A percentile compares a stretch with the other conserved stretches of the same genome.
Conservation (phyloP, 2,888 invertebrate species). For the Cheilosia vulpina region DNA sequence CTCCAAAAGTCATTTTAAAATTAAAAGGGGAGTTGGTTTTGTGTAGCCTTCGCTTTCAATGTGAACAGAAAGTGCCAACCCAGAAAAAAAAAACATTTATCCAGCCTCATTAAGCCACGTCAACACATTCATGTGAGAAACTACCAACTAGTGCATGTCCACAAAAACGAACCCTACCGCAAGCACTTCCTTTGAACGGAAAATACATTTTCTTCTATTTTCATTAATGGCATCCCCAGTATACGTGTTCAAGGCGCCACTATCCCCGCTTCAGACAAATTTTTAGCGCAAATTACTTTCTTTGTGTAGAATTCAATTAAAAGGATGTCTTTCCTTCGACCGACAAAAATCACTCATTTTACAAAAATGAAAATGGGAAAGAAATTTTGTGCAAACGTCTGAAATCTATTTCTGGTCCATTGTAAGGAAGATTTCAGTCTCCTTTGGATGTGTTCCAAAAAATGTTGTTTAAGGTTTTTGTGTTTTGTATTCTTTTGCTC, state of each 20-base stretch:
- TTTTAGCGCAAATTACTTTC: constrained; percentile 5
- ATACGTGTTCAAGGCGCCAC: neutral
- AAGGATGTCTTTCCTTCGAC: constrained; percentile 3
- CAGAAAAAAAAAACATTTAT: neutral
- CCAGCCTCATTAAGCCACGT: neutral
- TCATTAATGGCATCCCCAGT: constrained; percentile 46
- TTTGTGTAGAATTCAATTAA: constrained; percentile 28
- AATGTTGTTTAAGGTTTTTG: neutral
- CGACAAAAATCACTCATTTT: neutral
- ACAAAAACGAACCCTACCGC: constrained; percentile 22
- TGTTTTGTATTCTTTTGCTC: constrained; percentile 9
- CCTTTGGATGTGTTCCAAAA: constrained; percentile 55
- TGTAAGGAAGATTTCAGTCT: constrained; percentile 1
- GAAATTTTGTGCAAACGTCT: constrained; percentile 7
- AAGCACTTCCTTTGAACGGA: constrained; percentile 39
- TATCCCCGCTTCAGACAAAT: neutral
- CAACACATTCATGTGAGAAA: neutral
- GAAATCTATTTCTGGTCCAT: constrained; percentile 23
- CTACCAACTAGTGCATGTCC: constrained; percentile 11
- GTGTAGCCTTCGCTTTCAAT: constrained; percentile 20
- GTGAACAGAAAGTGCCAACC: constrained; percentile 2
- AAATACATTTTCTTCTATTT: constrained; percentile 16
- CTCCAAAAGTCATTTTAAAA: neutral
- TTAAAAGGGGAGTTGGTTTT: neutral
- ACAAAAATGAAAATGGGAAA: neutral